These are phyloP conservation scores for Embiotoca jacksoni DNA, from an alignment of 2,113 vertebrate genomes.

Conservation along the genomic window DNA sequence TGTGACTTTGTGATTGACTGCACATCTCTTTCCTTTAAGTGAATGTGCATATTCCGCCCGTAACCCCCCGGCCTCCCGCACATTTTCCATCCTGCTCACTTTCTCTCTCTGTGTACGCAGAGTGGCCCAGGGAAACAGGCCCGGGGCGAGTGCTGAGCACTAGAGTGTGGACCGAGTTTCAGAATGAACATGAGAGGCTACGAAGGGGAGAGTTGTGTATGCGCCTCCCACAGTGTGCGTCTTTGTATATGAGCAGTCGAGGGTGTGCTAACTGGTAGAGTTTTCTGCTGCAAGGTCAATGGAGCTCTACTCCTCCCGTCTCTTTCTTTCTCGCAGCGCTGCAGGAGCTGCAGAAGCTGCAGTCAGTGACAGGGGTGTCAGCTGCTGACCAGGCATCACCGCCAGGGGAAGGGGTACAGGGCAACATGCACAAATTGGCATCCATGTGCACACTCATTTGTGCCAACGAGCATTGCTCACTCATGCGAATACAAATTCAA, in stretches of 20 bases:
- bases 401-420: slow-evolving; percentile 40
- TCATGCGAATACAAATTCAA: neutral
- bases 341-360: slow-evolving; percentile 60
- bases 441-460: neutral
- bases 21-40: slow-evolving; percentile 21
- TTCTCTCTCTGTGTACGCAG: slow-evolving; percentile 37
- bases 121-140: slow-evolving; percentile 21
- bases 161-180: slow-evolving; percentile 22
- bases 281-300: slow-evolving; percentile 75
- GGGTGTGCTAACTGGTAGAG: slow-evolving; percentile 32
- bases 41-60: slow-evolving; percentile 10
- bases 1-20: slow-evolving; percentile 38
- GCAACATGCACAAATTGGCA: slow-evolving; percentile 35
- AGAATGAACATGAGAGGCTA: slow-evolving; percentile 21
- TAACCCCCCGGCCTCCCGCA: neutral
- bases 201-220: neutral
- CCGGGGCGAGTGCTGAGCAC: slow-evolving; percentile 35
- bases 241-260: slow-evolving; percentile 32
- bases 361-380: slow-evolving; percentile 53
- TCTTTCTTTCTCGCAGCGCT: slow-evolving; percentile 20
- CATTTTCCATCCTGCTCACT: slow-evolving; percentile 37
- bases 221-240: neutral
- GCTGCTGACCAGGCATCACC: slow-evolving; percentile 64
- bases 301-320: neutral
- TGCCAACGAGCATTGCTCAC: slow-evolving; percentile 11